A percentile compares a stretch with the other conserved stretches of the same genome.
Conservation (phyloP, 2,888 invertebrate species). For the Pecten maximus region DNA sequence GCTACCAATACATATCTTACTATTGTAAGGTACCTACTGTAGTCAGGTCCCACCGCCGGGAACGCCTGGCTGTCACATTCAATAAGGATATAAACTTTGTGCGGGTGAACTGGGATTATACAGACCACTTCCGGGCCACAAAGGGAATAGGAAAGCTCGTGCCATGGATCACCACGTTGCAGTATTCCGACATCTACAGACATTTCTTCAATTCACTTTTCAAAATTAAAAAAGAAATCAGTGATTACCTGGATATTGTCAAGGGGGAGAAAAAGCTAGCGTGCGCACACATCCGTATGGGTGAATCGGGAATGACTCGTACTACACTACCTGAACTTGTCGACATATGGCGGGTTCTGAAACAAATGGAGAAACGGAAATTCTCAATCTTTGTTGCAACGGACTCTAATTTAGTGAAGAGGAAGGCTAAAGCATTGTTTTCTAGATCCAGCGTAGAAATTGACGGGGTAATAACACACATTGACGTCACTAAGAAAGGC, state of each 20-base stretch:
- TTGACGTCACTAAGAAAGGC: neutral
- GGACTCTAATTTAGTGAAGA: neutral
- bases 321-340: neutral
- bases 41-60: neutral
- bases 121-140: neutral
- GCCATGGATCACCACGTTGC: neutral
- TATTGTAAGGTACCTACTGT: neutral
- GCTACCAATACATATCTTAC: neutral
- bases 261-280: neutral
- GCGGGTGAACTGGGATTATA: neutral
- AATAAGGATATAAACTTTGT: neutral
- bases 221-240: neutral
- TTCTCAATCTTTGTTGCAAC: neutral
- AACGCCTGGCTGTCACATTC: neutral
- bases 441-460: neutral
- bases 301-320: neutral
- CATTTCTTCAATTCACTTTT: slow-evolving; percentile 8
- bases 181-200: neutral
- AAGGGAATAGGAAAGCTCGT: neutral
- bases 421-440: neutral
- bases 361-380: neutral
- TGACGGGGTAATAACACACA: neutral
- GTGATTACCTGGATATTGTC: neutral
- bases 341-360: neutral
- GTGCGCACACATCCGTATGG: neutral